A percentile compares a stretch with the other conserved stretches of the same genome.
These are phyloP conservation scores for pig (Sus scrofa) DNA, from an alignment of 2,113 vertebrate species.

Conservation along the genomic window T2T-Sscrofa CM000824.6:219662001-219662500, in stretches of 20 bases:
- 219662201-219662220: not conserved
- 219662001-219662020: not conserved
- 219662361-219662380: not conserved
- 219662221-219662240: not conserved
- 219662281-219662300: not conserved
- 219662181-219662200: not conserved
- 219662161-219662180: not conserved
- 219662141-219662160: not conserved
- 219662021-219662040: not conserved
- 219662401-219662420: not conserved
- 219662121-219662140: not conserved
- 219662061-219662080: not conserved
- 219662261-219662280: not conserved
- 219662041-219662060: not conserved
- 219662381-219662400: not conserved
- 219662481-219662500: not conserved
- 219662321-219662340: not conserved
- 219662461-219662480: not conserved
- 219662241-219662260: conserved; percentile 15
- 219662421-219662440: not conserved
- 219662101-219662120: not conserved
- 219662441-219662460: not conserved
- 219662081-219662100: not conserved
- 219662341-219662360: not conserved
- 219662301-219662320: not conserved